Evolutionary conservation across 1,140 invertebrate species (phyloP).

Genomic region (Bombus turneri): DNA sequence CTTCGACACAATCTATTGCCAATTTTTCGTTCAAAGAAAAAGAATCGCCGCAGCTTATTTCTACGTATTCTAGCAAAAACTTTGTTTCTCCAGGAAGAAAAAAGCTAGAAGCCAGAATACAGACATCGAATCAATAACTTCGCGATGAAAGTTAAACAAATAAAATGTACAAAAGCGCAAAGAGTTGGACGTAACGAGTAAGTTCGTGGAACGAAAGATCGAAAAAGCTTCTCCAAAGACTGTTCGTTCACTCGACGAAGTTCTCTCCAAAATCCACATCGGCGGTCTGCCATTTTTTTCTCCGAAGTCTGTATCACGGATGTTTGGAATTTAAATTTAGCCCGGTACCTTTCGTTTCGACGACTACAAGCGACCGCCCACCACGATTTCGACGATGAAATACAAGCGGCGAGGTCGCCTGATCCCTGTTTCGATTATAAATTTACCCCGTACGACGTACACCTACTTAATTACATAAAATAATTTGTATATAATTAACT

Average conservation of each 20-base stretch:
- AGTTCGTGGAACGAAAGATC: conserved; percentile 6
- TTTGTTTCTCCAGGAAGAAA: neutral
- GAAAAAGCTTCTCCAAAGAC: neutral
- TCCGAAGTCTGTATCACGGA: conserved; percentile 11
- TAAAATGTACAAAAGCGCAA: neutral
- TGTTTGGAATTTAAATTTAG: conserved; percentile 50
- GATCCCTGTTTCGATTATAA: conserved; percentile 43
- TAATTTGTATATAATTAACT: conserved; percentile 46
- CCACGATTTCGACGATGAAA: conserved; percentile 9
- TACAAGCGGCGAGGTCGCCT: neutral
- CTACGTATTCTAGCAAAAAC: neutral
- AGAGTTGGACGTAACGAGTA: neutral
- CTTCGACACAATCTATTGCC: too few species aligned
- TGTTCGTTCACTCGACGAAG: neutral
- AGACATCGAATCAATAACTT: neutral
- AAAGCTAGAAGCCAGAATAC: neutral
- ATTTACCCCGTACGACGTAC: conserved; percentile 8
- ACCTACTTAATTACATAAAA: conserved; percentile 37
- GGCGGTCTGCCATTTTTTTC: conserved; percentile 1
- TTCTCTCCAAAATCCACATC: conserved; percentile 10
- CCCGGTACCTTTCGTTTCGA: conserved; percentile 16
- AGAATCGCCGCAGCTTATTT: neutral
- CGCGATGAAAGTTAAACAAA: neutral
- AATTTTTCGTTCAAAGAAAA: neutral
- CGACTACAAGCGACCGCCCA: neutral